Conservation (phyloP, 2,797 vertebrate genomes). For the Spinus olivaceus region DNA sequence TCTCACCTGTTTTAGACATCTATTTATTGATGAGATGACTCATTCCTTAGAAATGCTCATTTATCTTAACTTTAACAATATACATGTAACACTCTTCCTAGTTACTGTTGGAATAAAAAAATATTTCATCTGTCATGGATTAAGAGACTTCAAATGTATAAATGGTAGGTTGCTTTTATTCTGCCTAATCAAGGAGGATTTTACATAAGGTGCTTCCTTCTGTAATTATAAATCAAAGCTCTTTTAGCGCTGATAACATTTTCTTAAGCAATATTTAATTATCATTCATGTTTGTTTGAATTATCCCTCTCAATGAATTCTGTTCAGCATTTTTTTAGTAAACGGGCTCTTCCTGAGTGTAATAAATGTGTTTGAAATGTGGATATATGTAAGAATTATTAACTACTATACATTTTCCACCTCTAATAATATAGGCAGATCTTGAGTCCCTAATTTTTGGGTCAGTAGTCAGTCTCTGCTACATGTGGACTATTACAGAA, state of each 20-base stretch:
- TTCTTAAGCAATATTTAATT: background rate
- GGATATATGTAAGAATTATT: background rate
- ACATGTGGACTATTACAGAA: background rate
- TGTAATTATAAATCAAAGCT: background rate
- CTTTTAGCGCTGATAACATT: background rate
- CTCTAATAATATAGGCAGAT: background rate
- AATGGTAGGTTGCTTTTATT: background rate
- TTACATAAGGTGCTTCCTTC: background rate
- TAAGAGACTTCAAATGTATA: background rate
- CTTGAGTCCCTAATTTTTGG: background rate
- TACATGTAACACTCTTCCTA: background rate
- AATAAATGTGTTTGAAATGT: background rate
- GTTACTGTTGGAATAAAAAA: background rate
- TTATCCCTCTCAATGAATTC: background rate
- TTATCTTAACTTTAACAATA: background rate
- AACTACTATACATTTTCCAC: background rate
- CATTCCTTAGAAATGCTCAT: background rate
- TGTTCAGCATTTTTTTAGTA: background rate
- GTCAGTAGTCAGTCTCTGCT: background rate
- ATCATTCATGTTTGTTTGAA: background rate
- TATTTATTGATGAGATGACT: background rate
- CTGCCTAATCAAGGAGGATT: background rate
- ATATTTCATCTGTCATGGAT: background rate
- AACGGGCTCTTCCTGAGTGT: background rate
- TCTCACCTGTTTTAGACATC: background rate